Evolutionary conservation across 2,888 invertebrate genomes (phyloP), one percentile per base, ranked within the genome.

Genomic region (Fragum whitleyi): DNA sequence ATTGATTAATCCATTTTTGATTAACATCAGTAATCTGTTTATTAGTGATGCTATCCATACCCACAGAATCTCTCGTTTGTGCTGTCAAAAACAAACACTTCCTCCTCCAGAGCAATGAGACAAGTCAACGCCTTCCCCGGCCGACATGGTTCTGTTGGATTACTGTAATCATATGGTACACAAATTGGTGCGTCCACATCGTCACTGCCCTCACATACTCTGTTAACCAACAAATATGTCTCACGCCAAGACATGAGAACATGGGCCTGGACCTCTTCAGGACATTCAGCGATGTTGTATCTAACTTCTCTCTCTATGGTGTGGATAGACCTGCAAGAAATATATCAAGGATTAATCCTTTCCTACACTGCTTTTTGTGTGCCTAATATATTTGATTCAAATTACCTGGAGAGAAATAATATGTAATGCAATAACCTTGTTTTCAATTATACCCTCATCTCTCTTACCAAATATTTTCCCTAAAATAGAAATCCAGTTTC

Each of bases 31-130:
- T n/a, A n/a, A n/a, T n/a, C n/a, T n/a, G n/a, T n/a, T n/a, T n/a
- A n/a, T n/a, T n/a, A n/a, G 32, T 36, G 47, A 2, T 47, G 5
- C 14, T 9, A 19, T 23, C 77, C 83, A 55, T 83, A 83, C 83
- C 51, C 65, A 26, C 79, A 79, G 71, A 83, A 76, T 74, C 77
- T 74, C 0, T 70, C 36, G 21, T 83, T 77, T 7, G 79, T 83
- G 16, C 67, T 65, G 2, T 26, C n/a, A 11, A 55, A 42, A 9
- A 28, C 55, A 53, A 83, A 61, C 1, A 74, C 71, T 32, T 74
- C 74, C n/a, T 32, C 29, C 19, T 77, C 55, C 11, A 79, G 67
- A 0, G 7, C 28, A 28, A 39, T 59, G 9, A 83, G 26, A 32
- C 71, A 79, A 0, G 3, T 32, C 36, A 79, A 29, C 9, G 77